A percentile compares a stretch with the other conserved stretches of the same genome.
Evolutionary conservation across 64 coral and sea anemone genomes (phyloP).

Genomic region (Cladopsammia gracilis): DNA sequence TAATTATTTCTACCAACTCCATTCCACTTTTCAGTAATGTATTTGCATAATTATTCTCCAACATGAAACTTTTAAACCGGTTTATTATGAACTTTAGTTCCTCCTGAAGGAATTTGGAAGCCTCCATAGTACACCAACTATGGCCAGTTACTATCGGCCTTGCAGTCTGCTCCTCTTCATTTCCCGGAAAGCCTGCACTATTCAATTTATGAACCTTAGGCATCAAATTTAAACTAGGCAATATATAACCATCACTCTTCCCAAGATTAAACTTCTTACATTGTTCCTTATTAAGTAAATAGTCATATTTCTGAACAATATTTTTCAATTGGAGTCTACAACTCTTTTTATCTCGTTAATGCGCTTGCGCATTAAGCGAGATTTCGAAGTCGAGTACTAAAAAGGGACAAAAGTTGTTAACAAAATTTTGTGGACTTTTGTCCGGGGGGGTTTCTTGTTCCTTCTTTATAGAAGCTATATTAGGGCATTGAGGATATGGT

Average conservation of each 20-base stretch:
- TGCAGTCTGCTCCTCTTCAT: background rate
- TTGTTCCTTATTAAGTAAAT: background rate
- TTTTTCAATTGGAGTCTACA: background rate
- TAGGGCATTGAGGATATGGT: too few species aligned
- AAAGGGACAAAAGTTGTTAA: too few species aligned
- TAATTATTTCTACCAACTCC: background rate
- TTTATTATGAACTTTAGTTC: too few species aligned
- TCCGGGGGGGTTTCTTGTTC: too few species aligned
- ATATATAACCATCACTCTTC: background rate
- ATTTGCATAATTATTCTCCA: too few species aligned
- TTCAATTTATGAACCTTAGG: slow-evolving; percentile 44
- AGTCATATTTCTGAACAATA: background rate
- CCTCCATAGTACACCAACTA: background rate
- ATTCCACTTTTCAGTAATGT: background rate
- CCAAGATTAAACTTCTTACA: background rate
- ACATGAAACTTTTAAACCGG: too few species aligned
- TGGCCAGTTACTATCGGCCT: slow-evolving; percentile 10
- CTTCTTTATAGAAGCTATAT: too few species aligned
- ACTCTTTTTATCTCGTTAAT: background rate
- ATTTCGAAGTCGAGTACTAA: too few species aligned
- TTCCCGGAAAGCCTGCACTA: background rate
- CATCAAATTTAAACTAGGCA: slow-evolving; percentile 49
- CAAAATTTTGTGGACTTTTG: too few species aligned
- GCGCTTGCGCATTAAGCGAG: too few species aligned
- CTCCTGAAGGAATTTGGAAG: too few species aligned